Conservation (phyloP, 2,113 vertebrate genomes). For the Phainopepla nitens region DNA sequence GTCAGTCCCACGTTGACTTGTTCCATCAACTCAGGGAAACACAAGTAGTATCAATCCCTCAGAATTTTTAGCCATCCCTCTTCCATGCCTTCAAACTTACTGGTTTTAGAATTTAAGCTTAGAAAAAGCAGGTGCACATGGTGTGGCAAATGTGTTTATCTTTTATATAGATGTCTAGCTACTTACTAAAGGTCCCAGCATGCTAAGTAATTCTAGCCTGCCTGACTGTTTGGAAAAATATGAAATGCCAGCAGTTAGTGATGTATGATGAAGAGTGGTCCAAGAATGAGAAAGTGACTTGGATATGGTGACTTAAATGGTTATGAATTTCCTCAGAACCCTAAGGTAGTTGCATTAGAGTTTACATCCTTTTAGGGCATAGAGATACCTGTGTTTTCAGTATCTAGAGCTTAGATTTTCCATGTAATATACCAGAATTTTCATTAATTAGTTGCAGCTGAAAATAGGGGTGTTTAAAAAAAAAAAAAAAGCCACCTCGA, state of each 20-base stretch:
- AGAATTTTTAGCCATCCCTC: background rate
- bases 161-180: background rate
- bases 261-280: background rate
- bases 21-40: background rate
- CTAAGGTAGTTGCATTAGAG: background rate
- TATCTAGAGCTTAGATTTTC: background rate
- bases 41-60: background rate
- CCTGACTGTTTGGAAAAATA: background rate
- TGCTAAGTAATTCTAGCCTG: background rate
- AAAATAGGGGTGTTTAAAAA: background rate
- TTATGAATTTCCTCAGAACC: background rate
- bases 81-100: background rate
- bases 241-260: background rate
- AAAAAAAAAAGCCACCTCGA: background rate
- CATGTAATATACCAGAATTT: background rate
- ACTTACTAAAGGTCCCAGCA: background rate
- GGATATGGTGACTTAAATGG: background rate
- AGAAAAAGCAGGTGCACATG: background rate
- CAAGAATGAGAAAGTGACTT: background rate
- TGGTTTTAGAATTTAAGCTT: background rate
- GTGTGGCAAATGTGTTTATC: background rate
- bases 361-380: background rate
- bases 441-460: background rate
- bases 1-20: background rate
- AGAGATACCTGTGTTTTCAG: background rate